Conservation (phyloP, 2,113 vertebrate genomes). For the Phoxinus phoxinus region DNA sequence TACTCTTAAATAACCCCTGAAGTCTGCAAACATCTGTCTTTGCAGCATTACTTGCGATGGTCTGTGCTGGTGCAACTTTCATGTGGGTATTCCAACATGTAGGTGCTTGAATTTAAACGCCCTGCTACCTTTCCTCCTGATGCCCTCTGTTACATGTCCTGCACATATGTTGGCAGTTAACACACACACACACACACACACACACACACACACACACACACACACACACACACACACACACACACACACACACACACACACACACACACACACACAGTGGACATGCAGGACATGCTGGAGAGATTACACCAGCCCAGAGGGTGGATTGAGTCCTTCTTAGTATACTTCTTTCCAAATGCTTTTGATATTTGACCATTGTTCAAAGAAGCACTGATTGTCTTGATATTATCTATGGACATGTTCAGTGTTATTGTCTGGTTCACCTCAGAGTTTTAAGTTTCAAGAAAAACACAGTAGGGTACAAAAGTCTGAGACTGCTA, state of each 20-base stretch:
- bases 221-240: too few species aligned
- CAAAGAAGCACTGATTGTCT: slow-evolving; percentile 39
- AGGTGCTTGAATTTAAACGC: neutral
- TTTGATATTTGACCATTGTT: slow-evolving; percentile 41
- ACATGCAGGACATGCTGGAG: slow-evolving; percentile 29
- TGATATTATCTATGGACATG: slow-evolving; percentile 40
- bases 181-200: slow-evolving; percentile 27
- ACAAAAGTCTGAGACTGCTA: neutral
- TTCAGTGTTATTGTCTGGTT: slow-evolving; percentile 33
- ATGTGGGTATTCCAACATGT: neutral
- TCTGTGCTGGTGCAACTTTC: neutral
- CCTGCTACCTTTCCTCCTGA: slow-evolving; percentile 12
- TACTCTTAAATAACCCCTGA: neutral
- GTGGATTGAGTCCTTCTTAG: slow-evolving; percentile 16
- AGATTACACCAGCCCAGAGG: slow-evolving; percentile 32
- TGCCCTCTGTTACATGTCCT: neutral
- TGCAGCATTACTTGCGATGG: neutral
- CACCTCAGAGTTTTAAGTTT: neutral
- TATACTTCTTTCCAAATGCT: slow-evolving; percentile 36
- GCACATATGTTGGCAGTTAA: slow-evolving; percentile 54
- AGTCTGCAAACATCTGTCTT: neutral
- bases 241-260: too few species aligned
- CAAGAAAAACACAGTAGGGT: neutral
- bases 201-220: too few species aligned
- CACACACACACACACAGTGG: neutral